Evolutionary conservation across 2,797 vertebrate species (phyloP).

Genomic region (Macropodus opercularis): DNA sequence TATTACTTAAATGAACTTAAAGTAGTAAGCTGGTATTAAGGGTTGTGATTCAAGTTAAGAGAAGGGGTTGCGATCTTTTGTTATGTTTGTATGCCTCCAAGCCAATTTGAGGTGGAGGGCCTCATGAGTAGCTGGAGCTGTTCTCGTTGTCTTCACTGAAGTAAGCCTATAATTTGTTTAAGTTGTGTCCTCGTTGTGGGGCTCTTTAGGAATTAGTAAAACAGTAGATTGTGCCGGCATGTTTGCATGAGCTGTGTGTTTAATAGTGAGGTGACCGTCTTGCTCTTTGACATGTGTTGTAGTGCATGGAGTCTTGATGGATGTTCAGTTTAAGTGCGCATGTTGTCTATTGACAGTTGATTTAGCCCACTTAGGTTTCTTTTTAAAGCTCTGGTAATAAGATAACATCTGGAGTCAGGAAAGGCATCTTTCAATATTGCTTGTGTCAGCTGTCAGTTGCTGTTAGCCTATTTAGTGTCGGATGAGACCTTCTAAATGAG

Average conservation of each 20-base stretch:
- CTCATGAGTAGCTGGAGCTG: conserved; percentile 26
- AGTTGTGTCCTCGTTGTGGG: conserved; percentile 37
- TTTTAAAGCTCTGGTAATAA: conserved; percentile 30
- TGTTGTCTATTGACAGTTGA: neutral
- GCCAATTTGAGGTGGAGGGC: conserved; percentile 58
- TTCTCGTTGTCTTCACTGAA: conserved; percentile 13
- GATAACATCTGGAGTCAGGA: conserved; percentile 51
- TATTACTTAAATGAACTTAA: conserved; percentile 66
- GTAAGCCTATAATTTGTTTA: conserved; percentile 23
- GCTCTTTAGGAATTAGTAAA: conserved; percentile 25
- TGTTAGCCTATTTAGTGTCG: conserved; percentile 56
- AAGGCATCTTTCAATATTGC: conserved; percentile 20
- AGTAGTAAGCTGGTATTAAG: conserved; percentile 70
- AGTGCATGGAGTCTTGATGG: neutral
- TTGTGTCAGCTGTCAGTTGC: conserved; percentile 55
- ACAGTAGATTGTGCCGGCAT: neutral
- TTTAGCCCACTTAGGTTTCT: neutral
- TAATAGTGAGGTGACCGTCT: neutral
- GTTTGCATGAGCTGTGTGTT: conserved; percentile 3
- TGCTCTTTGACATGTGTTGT: neutral
- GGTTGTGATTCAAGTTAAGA: conserved; percentile 46
- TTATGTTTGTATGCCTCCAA: conserved; percentile 53
- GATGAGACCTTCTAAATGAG: conserved; percentile 52
- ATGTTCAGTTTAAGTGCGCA: conserved; percentile 2
- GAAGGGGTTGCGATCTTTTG: conserved; percentile 23